Conservation (phyloP, 1,140 invertebrate genomes). For the Hypsibius dujardini region DNA sequence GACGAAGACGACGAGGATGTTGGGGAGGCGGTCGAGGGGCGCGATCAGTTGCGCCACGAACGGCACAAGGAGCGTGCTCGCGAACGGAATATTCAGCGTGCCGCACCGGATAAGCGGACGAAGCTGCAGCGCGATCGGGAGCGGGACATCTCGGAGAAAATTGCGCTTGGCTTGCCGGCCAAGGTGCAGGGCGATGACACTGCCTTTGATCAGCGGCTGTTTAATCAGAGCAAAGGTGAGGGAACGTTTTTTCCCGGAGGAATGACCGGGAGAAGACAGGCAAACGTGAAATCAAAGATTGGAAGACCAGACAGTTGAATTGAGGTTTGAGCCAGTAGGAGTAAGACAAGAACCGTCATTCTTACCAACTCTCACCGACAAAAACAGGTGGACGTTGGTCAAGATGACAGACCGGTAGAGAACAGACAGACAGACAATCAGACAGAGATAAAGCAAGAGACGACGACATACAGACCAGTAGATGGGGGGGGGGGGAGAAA, state of each 20-base stretch:
- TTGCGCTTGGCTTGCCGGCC: conserved; percentile 74
- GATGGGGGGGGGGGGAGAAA: no score
- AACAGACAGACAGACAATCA: no score
- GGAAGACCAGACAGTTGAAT: no score
- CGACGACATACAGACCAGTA: no score
- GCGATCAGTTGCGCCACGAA: conserved; percentile 72
- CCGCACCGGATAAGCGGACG: conserved; percentile 80
- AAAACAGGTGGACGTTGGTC: no score
- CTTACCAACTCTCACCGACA: no score
- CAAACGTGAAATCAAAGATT: no score
- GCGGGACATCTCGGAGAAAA: conserved; percentile 93
- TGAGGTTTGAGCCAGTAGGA: no score
- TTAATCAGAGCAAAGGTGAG: conserved; percentile 63
- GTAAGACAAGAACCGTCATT: no score
- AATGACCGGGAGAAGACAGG: no score
- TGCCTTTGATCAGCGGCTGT: conserved; percentile 86
- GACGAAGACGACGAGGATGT: conserved; percentile 35
- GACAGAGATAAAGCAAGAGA: no score
- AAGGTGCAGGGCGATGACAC: conserved; percentile 42
- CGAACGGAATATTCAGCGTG: conserved; percentile 75
- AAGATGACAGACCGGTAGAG: no score
- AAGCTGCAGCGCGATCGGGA: conserved; percentile 76
- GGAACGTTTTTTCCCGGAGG: conserved; percentile 17
- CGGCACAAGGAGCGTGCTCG: conserved; percentile 74
- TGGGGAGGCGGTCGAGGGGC: conserved; percentile 58